Percentiles rank a stretch among this genome's conserved stretches.
These are phyloP conservation scores for Anabas testudineus DNA, from an alignment of 2,797 vertebrate genomes.

Conservation along the genomic window DNA sequence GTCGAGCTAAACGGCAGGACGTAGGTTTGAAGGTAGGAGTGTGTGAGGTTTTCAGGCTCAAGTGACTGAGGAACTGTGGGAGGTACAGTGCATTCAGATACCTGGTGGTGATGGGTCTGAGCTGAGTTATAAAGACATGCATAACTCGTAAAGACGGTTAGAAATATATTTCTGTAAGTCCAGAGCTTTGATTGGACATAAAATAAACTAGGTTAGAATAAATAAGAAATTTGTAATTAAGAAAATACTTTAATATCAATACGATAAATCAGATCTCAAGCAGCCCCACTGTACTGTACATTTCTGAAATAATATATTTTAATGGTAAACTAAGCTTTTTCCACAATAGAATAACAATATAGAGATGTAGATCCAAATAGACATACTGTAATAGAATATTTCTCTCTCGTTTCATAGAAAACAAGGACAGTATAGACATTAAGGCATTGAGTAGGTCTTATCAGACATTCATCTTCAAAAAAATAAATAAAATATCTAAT, in stretches of 20 bases:
- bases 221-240: conserved; percentile 78
- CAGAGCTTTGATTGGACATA: conserved; percentile 60
- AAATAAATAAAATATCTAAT: conserved; percentile 79
- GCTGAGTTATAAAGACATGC: conserved; percentile 60
- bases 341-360: conserved; percentile 75
- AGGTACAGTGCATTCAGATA: conserved; percentile 72
- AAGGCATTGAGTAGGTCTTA: conserved; percentile 84
- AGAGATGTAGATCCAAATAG: conserved; percentile 76
- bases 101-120: conserved; percentile 61
- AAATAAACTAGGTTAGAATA: conserved; percentile 75
- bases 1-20: conserved; percentile 25
- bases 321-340: conserved; percentile 69
- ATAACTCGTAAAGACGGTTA: conserved; percentile 65
- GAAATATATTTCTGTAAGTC: conserved; percentile 71
- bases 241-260: conserved; percentile 80
- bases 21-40: conserved; percentile 76
- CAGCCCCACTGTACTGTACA: conserved; percentile 69
- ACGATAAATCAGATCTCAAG: conserved; percentile 72
- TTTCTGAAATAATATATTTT: conserved; percentile 67
- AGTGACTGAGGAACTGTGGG: conserved; percentile 67
- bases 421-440: conserved; percentile 80
- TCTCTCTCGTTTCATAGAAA: conserved; percentile 77
- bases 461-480: conserved; percentile 81
- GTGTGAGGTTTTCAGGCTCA: conserved; percentile 73
- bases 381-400: conserved; percentile 72